Conservation (phyloP, 2,113 vertebrate genomes). For the Recurvirostra avosetta region DNA sequence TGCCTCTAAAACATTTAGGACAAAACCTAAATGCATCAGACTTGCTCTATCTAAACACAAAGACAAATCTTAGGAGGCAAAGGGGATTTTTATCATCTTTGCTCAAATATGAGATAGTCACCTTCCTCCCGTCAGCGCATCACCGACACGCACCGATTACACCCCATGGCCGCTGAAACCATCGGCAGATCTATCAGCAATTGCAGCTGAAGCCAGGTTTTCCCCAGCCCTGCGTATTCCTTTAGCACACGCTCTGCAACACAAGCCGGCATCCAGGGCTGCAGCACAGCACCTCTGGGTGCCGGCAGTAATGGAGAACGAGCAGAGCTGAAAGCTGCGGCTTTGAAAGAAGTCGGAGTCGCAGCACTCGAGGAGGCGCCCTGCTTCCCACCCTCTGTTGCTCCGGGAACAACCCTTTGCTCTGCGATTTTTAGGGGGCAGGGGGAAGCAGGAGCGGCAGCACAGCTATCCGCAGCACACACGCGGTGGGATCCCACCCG, state of each 20-base stretch:
- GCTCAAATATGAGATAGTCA: not conserved
- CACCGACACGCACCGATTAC: fast-evolving
- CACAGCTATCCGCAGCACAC: fast-evolving
- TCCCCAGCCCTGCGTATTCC: not conserved
- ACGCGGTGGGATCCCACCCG: fast-evolving
- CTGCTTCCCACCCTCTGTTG: fast-evolving
- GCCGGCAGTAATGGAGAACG: not conserved
- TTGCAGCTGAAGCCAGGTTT: not conserved
- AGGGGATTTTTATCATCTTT: not conserved
- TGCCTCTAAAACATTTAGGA: not conserved
- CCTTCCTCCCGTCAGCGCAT: not conserved
- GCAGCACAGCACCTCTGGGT: not conserved
- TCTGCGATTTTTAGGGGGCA: not conserved
- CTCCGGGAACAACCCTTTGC: not conserved
- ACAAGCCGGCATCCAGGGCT: not conserved
- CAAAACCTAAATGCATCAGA: not conserved
- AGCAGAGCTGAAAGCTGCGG: not conserved
- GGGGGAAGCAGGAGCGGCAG: not conserved
- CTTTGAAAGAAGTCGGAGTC: not conserved
- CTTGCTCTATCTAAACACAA: not conserved
- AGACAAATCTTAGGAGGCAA: not conserved
- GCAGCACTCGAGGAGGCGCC: fast-evolving
- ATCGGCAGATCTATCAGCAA: not conserved
- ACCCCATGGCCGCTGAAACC: fast-evolving
- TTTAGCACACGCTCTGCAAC: not conserved